Conservation (phyloP, 1,140 invertebrate genomes). For the Meloidogyne hapla region DNA sequence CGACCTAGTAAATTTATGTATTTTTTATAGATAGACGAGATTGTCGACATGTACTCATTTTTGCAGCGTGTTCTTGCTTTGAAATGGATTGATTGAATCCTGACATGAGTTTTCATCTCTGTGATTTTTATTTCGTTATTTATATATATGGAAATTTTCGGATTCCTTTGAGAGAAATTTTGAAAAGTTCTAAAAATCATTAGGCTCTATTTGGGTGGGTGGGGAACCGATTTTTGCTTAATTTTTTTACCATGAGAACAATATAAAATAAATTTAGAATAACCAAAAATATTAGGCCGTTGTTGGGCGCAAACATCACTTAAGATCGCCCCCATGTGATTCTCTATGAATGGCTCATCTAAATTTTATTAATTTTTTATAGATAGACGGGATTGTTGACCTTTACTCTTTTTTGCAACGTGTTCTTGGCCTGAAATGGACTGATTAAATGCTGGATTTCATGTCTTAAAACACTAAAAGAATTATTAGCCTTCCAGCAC, state of each 20-base stretch:
- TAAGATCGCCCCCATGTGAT: conserved; percentile 91
- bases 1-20: too few relatives aligned
- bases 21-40: conserved; percentile 47
- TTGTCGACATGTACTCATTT: conserved; percentile 57
- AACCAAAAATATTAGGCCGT: conserved; percentile 89
- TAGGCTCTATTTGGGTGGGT: too few relatives aligned
- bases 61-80: conserved; percentile 46
- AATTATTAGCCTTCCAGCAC: conserved; percentile 81
- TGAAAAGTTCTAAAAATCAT: too few relatives aligned
- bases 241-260: too few relatives aligned
- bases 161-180: too few relatives aligned
- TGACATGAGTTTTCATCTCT: too few relatives aligned
- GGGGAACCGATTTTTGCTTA: too few relatives aligned
- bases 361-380: conserved; percentile 45
- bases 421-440: conserved; percentile 43
- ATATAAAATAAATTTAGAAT: too few relatives aligned
- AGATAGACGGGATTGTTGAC: conserved; percentile 55
- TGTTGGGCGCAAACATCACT: conserved; percentile 87
- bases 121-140: too few relatives aligned
- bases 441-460: conserved; percentile 76
- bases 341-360: conserved; percentile 82
- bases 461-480: conserved; percentile 16
- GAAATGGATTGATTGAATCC: conserved; percentile 35
- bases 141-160: too few relatives aligned
- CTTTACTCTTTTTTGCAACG: conserved; percentile 54